Base-by-base conservation (phyloP, 2,888 invertebrate genomes). In the Eupithecia subfuscata region DNA sequence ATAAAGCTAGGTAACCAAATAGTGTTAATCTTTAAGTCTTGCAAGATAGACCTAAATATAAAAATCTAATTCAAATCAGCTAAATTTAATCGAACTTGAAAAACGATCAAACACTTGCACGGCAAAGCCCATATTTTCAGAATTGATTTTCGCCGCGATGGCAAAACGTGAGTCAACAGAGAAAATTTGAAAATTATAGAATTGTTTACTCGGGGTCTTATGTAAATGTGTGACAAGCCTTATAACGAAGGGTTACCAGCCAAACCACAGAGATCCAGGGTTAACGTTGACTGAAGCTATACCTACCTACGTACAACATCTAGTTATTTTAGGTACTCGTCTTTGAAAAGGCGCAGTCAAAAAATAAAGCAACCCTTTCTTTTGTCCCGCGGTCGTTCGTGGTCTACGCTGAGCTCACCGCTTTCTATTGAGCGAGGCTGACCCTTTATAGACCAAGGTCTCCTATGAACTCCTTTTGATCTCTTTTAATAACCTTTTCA, bases 381-480 rank as follows among this genome's bases (percentile, higher is more conserved):
- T 70, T 11, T 67, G 40, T 40, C 40, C 65, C 65, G 40, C 34
- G 43, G 68, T 45, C 68, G 68, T 25, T 43, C 11, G 64, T 11
- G 64, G 45, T 40, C n/a, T 22, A 25, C 6, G 43, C 25, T 12
- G 22, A 22, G 22, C 69, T 56, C 30, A n/a, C 68, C 75, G 75
- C 68, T 72, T 78, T 80, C 74, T 60, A 34, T 76, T 45, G 60
- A 69, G 69, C 56, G 69, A 79, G 79, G 76, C 81, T 75, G 69
- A 71, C 75, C 78, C 79, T 82, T 82, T 83, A 75, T 71, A 77
- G 60, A 72, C 69, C 74, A 73, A 64, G 71, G 25, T n/a, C 72
- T 7, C 37, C 65, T 65, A 34, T 71, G 71, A 48, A 67, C 30
- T 43, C 56, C n/a, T 22, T 52, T 70, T 43, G 40, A 43, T 22